These are phyloP conservation scores for Clarias laeviceps DNA, from an alignment of 2,797 vertebrate genomes.

Conservation along the genomic window DNA sequence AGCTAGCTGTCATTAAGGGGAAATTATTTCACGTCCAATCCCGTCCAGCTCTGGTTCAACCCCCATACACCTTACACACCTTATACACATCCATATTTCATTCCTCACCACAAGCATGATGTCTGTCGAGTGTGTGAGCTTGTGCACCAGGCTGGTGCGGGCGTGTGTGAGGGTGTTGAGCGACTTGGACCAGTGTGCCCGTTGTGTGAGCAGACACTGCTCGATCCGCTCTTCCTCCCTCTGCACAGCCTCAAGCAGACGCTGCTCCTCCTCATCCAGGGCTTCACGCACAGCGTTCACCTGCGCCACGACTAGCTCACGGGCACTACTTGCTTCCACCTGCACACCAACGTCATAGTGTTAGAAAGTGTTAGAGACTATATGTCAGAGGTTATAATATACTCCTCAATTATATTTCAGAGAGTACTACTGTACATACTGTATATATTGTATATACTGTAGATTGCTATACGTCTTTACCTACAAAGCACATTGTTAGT, in stretches of 20 bases:
- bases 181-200: constrained; percentile 84
- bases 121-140: constrained; percentile 83
- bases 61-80: background rate
- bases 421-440: too few species aligned
- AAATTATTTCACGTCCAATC: background rate
- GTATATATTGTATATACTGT: too few species aligned
- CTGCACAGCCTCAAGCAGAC: constrained; percentile 85
- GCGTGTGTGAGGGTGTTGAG: constrained; percentile 78
- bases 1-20: background rate
- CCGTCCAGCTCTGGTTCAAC: background rate
- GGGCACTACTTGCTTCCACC: constrained; percentile 73
- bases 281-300: constrained; percentile 78
- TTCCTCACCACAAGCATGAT: constrained; percentile 82
- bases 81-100: background rate
- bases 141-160: constrained; percentile 82
- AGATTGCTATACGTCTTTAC: too few species aligned
- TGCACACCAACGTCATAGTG: constrained; percentile 55
- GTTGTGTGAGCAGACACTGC: constrained; percentile 91
- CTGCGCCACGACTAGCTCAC: constrained; percentile 86
- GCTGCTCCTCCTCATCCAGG: constrained; percentile 91
- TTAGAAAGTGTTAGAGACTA: background rate
- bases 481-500: background rate
- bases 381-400: too few species aligned
- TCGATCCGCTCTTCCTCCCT: constrained; percentile 87
- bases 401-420: too few species aligned